Base-by-base conservation (phyloP, 1,140 invertebrate species). In the Sarcophaga bullata region DNA sequence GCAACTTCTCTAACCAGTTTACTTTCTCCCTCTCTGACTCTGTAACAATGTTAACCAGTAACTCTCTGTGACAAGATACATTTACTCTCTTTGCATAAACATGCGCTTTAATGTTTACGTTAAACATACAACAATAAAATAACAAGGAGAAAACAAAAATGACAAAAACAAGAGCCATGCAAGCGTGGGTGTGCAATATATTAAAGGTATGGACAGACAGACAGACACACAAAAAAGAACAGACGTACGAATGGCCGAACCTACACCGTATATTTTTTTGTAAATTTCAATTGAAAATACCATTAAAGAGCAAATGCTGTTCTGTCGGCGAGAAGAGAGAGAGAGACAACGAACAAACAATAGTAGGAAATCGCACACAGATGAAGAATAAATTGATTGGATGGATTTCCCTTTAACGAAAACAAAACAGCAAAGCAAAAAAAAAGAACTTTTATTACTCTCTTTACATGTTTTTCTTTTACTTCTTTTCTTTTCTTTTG, bases 111-210 rank as follows among this genome's bases (percentile, higher is more conserved):
- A n/a, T 13, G 52, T 52, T 52, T 78, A 78, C 75, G 48, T 78
- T 78, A 76, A 76, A 68, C 15, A 48, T 76, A 37, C 25, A 37
- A 37, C 25, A 37, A 37, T 37, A 78, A 17, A 17, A 78, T 50
- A 52, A 50, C 75, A 52, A 78, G 75, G 75, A 78, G 25, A 37
- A 37, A 50, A 78, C 48, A 78, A 78, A 52, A 37, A 37, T 2
- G 25, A 4, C 1, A 37, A 37, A 37, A 37, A 37, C 25, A 37
- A 37, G 25, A 37, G 25, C 25, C 75, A 25, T 78, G 11, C 48
- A 52, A 25, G 75, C 75, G 75, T 78, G 75, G 75, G 75, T 78
- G 75, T 78, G 75, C 75, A 78, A 17, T 73, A 17, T 73, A 5
- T 54, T 10, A 15, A 54, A 15, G 52, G 5, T 54, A 54, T 54